These are phyloP conservation scores for Catharus minimus DNA, from an alignment of 2,113 vertebrate genomes.

Conservation along the genomic window DNA sequence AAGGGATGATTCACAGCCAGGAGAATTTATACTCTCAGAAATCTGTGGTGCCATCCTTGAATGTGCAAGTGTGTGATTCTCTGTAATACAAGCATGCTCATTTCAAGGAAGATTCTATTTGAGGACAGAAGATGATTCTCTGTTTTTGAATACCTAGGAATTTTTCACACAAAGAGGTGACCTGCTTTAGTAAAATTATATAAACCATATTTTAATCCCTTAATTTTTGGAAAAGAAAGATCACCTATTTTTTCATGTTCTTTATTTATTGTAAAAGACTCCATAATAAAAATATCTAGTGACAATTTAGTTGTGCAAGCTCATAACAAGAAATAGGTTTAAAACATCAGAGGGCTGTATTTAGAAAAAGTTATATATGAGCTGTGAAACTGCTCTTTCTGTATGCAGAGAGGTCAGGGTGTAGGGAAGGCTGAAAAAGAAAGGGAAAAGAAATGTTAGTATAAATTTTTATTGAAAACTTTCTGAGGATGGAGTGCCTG, in stretches of 20 bases:
- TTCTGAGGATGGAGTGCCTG: not conserved
- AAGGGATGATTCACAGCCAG: constrained; percentile 47
- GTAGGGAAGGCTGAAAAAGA: not conserved
- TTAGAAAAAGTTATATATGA: not conserved
- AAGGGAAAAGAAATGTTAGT: not conserved
- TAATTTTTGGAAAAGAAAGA: not conserved
- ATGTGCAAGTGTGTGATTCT: not conserved
- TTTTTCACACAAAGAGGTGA: not conserved
- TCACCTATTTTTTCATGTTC: not conserved
- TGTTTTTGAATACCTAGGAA: not conserved
- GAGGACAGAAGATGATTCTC: not conserved
- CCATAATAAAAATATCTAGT: not conserved
- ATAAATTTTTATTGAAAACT: not conserved
- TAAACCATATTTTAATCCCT: not conserved
- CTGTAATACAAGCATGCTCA: not conserved
- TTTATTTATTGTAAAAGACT: not conserved
- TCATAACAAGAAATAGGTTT: not conserved
- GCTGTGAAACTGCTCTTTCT: not conserved
- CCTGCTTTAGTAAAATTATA: not conserved
- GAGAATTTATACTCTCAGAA: not conserved
- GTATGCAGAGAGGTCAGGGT: not conserved
- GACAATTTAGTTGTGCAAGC: not conserved
- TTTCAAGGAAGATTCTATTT: not conserved
- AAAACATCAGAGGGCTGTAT: not conserved
- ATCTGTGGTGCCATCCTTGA: not conserved